Conservation (phyloP, 1,140 invertebrate genomes). For the Adelges cooleyi region DNA sequence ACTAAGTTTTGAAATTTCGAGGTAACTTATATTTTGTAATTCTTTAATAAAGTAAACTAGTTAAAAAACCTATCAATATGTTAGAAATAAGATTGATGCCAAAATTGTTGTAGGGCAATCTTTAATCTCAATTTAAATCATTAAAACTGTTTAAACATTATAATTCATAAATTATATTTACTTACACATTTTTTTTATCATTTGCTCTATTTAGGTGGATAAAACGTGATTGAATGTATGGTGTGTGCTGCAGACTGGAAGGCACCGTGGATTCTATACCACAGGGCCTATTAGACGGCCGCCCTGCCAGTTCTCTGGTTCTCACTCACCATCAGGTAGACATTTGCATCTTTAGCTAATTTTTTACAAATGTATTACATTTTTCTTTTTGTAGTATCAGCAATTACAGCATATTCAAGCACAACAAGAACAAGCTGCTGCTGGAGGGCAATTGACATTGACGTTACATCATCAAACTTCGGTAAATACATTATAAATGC, state of each 20-base stretch:
- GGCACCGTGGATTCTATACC: slow-evolving; percentile 44
- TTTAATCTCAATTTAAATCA: no score
- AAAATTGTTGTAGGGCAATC: no score
- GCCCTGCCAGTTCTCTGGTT: slow-evolving; percentile 47
- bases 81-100: no score
- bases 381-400: slow-evolving; percentile 29
- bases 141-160: no score
- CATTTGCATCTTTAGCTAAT: not conserved
- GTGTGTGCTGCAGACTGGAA: slow-evolving; percentile 33
- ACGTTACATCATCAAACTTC: slow-evolving; percentile 39
- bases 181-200: no score
- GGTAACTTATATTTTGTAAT: no score
- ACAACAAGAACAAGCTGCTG: slow-evolving; percentile 31
- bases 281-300: slow-evolving; percentile 42
- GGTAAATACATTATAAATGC: slow-evolving; percentile 25
- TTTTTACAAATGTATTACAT: not conserved
- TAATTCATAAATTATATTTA: no score
- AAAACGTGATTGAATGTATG: slow-evolving; percentile 28
- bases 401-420: slow-evolving; percentile 45
- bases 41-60: no score
- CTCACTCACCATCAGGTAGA: slow-evolving; percentile 44
- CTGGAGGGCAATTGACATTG: slow-evolving; percentile 42
- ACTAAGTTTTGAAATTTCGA: no score
- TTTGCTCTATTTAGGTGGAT: slow-evolving; percentile 5
- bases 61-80: no score